Base-by-base conservation (phyloP, 1,140 invertebrate genomes). In the Chlorops oryzae region DNA sequence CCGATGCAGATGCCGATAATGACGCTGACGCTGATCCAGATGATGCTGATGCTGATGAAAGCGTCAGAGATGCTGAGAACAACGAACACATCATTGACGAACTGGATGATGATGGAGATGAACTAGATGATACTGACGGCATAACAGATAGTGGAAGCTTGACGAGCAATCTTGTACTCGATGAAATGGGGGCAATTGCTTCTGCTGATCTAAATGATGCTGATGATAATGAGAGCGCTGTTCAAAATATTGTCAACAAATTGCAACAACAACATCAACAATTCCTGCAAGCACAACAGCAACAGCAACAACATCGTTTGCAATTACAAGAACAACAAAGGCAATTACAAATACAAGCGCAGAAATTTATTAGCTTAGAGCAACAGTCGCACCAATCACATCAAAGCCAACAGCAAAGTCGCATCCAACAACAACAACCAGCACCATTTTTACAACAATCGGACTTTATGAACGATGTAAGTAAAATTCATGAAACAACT, bases 241-340 rank as follows among this genome's bases (percentile, higher is more conserved):
- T 69, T 25, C 61, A 59, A 12, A 58, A 67, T 45, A 67, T 66
- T 37, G 62, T 69, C 18, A 54, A 67, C 50, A 63, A 69, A 35
- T 46, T 62, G 32, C 63, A 69, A 50, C 66, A 64, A 39, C 66
- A 68, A 17, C 63, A 63, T 2, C 61, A 65, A 18, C 62, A 62
- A 9, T 56, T 64, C 18, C 47, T 58, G 15, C 51, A 55, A 41
- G 35, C 20, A 18, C 49, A 51, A 20, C 49, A 41, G 6, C 47
- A 42, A 50, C 40, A 42, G 13, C 38, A 50, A 22, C 23, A 49
- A 24, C 32, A 54, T 9, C 34, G 41, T 20, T 40, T 45, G 15
- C 24, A 35, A 12, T 42, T 57, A 18, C 51, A 54, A 24, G 56
- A 60, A 22, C 46, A 57, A 27, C 57, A 55, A 35, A 47, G 51